Conservation (phyloP, 1,140 invertebrate species). For the Lepidostoma basale region DNA sequence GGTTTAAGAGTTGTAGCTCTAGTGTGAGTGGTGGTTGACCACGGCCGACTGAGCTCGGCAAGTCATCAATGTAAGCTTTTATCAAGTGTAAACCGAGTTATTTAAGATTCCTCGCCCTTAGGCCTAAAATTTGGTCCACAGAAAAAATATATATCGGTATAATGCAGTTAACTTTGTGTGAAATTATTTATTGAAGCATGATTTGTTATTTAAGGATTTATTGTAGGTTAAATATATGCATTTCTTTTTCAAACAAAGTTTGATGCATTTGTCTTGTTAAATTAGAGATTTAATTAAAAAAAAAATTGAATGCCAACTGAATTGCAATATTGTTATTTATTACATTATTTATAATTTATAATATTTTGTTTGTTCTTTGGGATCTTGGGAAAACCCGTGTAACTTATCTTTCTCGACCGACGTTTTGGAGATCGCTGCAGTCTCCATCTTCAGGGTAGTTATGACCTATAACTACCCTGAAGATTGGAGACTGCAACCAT, state of each 20-base stretch:
- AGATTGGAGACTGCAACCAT: no score
- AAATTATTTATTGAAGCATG: constrained; percentile 41
- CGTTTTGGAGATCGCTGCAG: no score
- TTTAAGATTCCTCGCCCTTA: constrained; percentile 45
- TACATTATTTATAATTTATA: constrained; percentile 42
- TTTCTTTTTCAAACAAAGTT: constrained; percentile 45
- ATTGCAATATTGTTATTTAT: constrained; percentile 47
- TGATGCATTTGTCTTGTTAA: constrained; percentile 45
- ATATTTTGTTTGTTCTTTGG: no score
- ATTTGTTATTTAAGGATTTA: constrained; percentile 46
- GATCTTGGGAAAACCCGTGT: no score
- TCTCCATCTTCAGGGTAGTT: no score
- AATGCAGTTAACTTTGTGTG: constrained; percentile 43
- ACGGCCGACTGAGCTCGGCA: constrained; percentile 40
- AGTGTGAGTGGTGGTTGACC: constrained; percentile 40
- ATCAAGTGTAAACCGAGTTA: constrained; percentile 44
- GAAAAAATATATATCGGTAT: constrained; percentile 31
- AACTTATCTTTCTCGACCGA: no score
- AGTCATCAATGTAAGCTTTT: constrained; percentile 46
- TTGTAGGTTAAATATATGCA: constrained; percentile 41
- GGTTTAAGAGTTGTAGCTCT: constrained; percentile 47
- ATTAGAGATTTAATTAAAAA: constrained; percentile 35
- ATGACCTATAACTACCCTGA: no score
- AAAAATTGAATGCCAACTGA: constrained; percentile 35
- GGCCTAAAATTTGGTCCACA: constrained; percentile 46